Evolutionary conservation across 1,140 invertebrate genomes (phyloP).

Genomic region (Manduca sexta): DNA sequence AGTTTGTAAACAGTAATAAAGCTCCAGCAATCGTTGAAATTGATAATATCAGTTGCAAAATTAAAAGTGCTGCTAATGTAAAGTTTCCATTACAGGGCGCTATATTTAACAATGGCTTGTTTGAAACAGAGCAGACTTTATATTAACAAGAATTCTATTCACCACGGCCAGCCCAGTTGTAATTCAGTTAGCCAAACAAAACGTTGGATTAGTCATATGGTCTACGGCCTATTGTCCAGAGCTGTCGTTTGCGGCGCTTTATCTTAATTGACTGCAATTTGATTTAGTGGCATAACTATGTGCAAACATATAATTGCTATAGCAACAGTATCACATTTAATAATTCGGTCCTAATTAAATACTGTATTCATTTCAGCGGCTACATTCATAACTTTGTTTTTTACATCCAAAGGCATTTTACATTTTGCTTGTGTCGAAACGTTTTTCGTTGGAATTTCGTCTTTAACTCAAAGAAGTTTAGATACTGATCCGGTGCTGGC

Average conservation of each 20-base stretch:
- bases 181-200: slow-evolving; percentile 62
- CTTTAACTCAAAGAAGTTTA: neutral
- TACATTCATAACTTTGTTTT: slow-evolving; percentile 19
- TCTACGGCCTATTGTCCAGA: slow-evolving; percentile 57
- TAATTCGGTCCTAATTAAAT: neutral
- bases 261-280: slow-evolving; percentile 70
- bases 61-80: neutral
- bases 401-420: slow-evolving; percentile 22
- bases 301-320: slow-evolving; percentile 16
- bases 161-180: slow-evolving; percentile 31
- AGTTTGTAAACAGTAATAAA: too few species aligned
- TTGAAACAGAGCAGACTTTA: slow-evolving; percentile 13
- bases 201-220: slow-evolving; percentile 61
- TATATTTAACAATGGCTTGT: neutral
- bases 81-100: neutral
- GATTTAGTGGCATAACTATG: slow-evolving; percentile 54
- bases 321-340: neutral
- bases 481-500: neutral
- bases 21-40: too few species aligned
- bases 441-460: slow-evolving; percentile 7
- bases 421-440: slow-evolving; percentile 21
- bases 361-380: slow-evolving; percentile 5
- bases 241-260: slow-evolving; percentile 59
- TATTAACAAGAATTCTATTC: slow-evolving; percentile 48
- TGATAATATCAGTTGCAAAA: too few species aligned